These are phyloP conservation scores for Eugnorisma glareosa DNA, from an alignment of 2,888 invertebrate species.

Conservation along the genomic window DNA sequence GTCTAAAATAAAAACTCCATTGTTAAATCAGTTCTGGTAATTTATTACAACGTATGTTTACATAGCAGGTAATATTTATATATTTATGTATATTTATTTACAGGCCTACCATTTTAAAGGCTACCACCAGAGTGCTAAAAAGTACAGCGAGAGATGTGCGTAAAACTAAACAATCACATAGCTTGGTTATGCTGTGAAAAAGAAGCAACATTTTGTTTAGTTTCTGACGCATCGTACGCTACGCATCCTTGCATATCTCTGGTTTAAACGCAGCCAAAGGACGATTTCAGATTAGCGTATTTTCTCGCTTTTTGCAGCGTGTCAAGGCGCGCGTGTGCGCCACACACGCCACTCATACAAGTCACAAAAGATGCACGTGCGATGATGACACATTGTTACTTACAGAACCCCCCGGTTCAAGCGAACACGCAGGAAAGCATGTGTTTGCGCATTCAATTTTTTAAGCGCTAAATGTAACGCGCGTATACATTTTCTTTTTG, in stretches of 20 bases:
- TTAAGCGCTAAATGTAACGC: background rate
- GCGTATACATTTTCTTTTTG: too few relatives aligned
- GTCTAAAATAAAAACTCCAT: constrained; percentile 6
- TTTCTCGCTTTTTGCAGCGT: background rate
- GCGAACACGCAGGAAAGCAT: background rate
- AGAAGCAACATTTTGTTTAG: background rate
- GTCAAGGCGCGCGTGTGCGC: background rate
- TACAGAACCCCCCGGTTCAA: too few relatives aligned
- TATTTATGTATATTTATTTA: background rate
- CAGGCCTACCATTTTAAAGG: background rate
- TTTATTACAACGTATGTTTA: constrained; percentile 40
- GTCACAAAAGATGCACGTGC: background rate
- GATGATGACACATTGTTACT: too few relatives aligned
- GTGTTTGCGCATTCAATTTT: background rate
- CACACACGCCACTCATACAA: background rate
- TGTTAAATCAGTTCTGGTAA: background rate
- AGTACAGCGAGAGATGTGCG: background rate
- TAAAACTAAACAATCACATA: background rate
- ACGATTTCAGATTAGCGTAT: background rate
- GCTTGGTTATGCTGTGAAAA: background rate
- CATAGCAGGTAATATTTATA: background rate
- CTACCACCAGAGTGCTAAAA: background rate
- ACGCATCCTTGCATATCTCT: background rate
- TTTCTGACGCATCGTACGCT: background rate
- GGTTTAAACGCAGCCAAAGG: background rate